Evolutionary conservation across 2,888 invertebrate species (phyloP).

Genomic region (Halictus quadricinctus): DNA sequence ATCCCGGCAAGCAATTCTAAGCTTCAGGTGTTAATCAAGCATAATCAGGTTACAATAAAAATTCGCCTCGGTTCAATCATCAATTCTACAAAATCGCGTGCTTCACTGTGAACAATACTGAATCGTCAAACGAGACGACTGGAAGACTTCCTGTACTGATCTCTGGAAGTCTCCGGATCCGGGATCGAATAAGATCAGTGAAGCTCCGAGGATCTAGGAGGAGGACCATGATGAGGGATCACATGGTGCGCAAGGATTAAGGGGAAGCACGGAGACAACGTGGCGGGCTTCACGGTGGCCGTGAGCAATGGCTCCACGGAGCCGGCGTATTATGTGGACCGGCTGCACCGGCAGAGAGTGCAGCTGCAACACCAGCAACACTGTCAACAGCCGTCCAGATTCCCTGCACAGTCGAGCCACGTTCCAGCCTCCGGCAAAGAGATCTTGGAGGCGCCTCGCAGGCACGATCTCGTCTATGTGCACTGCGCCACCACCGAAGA

Average conservation of each 20-base stretch:
- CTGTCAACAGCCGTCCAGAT: constrained; percentile 53
- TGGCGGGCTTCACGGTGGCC: constrained; percentile 75
- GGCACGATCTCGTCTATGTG: constrained; percentile 73
- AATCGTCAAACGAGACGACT: neutral
- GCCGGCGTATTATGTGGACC: constrained; percentile 70
- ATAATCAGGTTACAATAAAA: neutral
- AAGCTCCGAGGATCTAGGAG: neutral
- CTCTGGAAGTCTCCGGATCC: neutral
- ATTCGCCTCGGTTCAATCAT: neutral
- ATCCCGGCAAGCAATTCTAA: neutral
- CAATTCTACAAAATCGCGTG: neutral
- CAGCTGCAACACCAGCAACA: constrained; percentile 64
- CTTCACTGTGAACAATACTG: neutral
- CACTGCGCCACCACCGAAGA: constrained; percentile 73
- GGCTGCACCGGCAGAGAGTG: constrained; percentile 65
- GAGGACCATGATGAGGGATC: constrained; percentile 26
- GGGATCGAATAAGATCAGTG: neutral
- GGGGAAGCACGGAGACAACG: constrained; percentile 54
- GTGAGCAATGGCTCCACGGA: constrained; percentile 75
- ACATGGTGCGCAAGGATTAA: constrained; percentile 29
- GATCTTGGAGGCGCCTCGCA: constrained; percentile 61
- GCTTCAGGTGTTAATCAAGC: neutral
- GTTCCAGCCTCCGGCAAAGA: constrained; percentile 64
- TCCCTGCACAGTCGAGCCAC: constrained; percentile 55
- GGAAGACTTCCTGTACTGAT: neutral